Evolutionary conservation across 2,888 invertebrate species (phyloP), one percentile per base, ranked within the genome.

Genomic region (Salpingus planirostris): DNA sequence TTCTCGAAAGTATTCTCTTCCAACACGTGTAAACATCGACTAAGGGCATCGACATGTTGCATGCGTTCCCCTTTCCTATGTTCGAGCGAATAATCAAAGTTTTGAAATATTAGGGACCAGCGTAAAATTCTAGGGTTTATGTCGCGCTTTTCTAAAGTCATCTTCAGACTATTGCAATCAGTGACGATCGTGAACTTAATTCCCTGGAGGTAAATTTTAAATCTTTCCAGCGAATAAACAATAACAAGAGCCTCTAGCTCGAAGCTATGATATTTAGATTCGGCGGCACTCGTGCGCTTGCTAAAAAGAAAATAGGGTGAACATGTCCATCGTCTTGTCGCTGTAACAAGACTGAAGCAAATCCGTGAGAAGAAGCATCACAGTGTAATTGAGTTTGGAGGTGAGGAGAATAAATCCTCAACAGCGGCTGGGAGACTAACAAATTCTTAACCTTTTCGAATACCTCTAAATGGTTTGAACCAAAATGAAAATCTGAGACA

Each of bases 251-350:
- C 42, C 37, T 60, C 57, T 5, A 60, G 24, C 28, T 59, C 56
- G 33, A 49, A 61, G 36, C 54, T 55, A 30, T 58, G 57, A 22
- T 52, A 57, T 26, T 45, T 52, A 1, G 48, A 36, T 36, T 57
- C 55, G 1, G 30, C 26, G 1, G 42, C 44, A 1, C 50, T 48
- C 1, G 56, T 52, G 18, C 50, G 38, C 33, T 54, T 53, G 3
- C 53, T 55, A 40, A 53, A 59, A 39, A 55, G 30, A 54, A 54
- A 0, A 58, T 32, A 0, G 57, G 57, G 15, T 57, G 50, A 14
- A 55, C 45, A 14, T 44, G 39, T 3, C 29, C 30, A 38, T 55
- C 50, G 0, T 27, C 5, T 26, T 57, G 54, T 21, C 38, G 43
- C 36, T 61, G 60, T 18, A 60, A 11, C 10, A 60, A 31, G 4